Base-by-base conservation (phyloP, 2,888 invertebrate genomes). In the Lydus trimaculatus region DNA sequence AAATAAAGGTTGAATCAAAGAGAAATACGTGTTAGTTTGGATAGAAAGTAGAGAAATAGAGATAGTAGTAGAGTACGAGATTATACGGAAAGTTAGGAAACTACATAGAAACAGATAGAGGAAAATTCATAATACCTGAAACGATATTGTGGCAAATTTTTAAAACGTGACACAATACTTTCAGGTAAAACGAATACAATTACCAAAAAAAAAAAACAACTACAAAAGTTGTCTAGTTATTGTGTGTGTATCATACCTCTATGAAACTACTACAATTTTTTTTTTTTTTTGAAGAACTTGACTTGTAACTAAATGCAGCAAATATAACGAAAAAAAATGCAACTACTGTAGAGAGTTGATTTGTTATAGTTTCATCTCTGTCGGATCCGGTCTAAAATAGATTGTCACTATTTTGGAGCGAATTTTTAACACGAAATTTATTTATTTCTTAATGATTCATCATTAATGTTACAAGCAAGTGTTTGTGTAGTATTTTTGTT, bases 271-370 rank as follows among this genome's bases (percentile, higher is more conserved):
- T 43, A 20, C 9, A 43, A 43, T 17, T 43, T 43, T 52, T 23
- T 52, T 52, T 52, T 43, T 43, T 52, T 23, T 52, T 52, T 52
- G 11, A 52, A 52, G 4, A 25, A 52, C 52, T 25, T 25, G 13
- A 52, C 52, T 52, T 52, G 52, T 52, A 52, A 52, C 52, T 52
- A 52, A 52, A 52, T 23, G 25, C 23, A 52, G n/a, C n/a, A n/a
- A n/a, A n/a, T n/a, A 52, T 25, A 13, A 52, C 13, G 13, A 13
- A 52, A 52, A 11, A 25, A 25, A 25, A 52, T 52, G 52, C 25
- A 52, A 52, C 52, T 25, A 43, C 43, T 43, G 13, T 9, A 15
- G n/a, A 52, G 5, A 25, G 9, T 23, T 23, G 4, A 9, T 23
- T 25, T 52, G 52, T 23, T 48, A 48, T 20, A 0, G 52, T 52